A percentile compares a stretch with the other conserved stretches of the same genome.
phyloP scores from a whole-genome alignment of 2,888 invertebrate genomes.

The Chesias legatella region DNA sequence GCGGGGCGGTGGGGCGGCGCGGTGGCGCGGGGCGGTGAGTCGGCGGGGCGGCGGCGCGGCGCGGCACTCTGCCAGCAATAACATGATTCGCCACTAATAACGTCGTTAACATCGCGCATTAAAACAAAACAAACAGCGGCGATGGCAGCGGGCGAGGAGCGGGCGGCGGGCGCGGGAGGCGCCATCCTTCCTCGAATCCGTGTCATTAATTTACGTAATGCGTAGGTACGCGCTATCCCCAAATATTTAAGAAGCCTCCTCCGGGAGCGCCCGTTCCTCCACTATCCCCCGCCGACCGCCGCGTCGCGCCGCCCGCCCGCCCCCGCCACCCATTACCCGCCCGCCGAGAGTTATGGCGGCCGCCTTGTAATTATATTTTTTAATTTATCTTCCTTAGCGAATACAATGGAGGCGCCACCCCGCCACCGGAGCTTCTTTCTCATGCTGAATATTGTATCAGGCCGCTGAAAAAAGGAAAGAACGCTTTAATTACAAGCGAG shows the following conservation, averaged over 20 bases:
- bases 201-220: conserved; percentile 82
- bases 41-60: conserved; percentile 21
- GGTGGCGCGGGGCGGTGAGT: neutral
- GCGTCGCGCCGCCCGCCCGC: too few relatives aligned
- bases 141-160: conserved; percentile 29
- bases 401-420: conserved; percentile 81
- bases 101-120: conserved; percentile 78
- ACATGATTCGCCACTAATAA: conserved; percentile 77
- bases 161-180: conserved; percentile 60
- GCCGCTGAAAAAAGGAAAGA: conserved; percentile 80
- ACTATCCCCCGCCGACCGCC: conserved; percentile 67
- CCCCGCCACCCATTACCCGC: conserved; percentile 59
- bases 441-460: conserved; percentile 81
- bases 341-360: conserved; percentile 82
- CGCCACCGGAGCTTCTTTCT: conserved; percentile 78
- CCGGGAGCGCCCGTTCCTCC: conserved; percentile 77
- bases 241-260: conserved; percentile 81
- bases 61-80: conserved; percentile 29
- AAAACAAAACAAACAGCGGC: conserved; percentile 78
- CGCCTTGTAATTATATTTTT: conserved; percentile 86
- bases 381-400: conserved; percentile 86
- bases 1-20: conserved; percentile 28
- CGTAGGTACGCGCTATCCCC: conserved; percentile 81
- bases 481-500: conserved; percentile 80
- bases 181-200: conserved; percentile 81